phyloP scores from a whole-genome alignment of 2,888 invertebrate genomes.

The Eueremaeus valkanovi region DNA sequence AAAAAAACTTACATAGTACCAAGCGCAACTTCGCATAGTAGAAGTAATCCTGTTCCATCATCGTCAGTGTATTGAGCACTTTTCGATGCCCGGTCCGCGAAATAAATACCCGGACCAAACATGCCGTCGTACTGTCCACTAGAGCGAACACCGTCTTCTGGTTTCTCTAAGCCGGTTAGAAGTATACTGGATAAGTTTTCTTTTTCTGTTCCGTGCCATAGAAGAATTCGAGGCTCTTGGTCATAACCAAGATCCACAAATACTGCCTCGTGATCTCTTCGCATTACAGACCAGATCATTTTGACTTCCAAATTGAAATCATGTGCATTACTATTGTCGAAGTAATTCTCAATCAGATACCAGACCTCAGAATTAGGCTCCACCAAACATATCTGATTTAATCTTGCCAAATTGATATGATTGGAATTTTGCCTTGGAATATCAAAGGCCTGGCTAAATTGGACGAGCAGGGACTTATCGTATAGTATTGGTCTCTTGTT shows the following conservation, averaged over 20 bases:
- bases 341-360: too few relatives aligned
- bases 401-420: too few relatives aligned
- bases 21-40: conserved; percentile 77
- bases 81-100: conserved; percentile 98
- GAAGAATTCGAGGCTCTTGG: too few relatives aligned
- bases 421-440: too few relatives aligned
- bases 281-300: conserved; percentile 50
- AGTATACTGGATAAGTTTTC: conserved; percentile 95
- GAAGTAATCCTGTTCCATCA: conserved; percentile 72
- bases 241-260: too few relatives aligned
- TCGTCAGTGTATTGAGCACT: conserved; percentile 79
- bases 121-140: conserved; percentile 62
- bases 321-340: too few relatives aligned
- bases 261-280: too few relatives aligned
- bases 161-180: conserved; percentile 77
- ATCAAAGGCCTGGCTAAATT: too few relatives aligned
- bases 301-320: conserved; percentile 51
- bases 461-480: too few relatives aligned
- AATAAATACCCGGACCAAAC: conserved; percentile 98
- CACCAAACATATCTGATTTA: too few relatives aligned
- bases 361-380: too few relatives aligned
- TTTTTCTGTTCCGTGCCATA: conserved; percentile 91
- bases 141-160: conserved; percentile 90
- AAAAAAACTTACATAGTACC: conserved; percentile 33
- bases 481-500: too few relatives aligned